Evolutionary conservation across 2,888 invertebrate species (phyloP).

Genomic region (Dermolepida albohirtum): DNA sequence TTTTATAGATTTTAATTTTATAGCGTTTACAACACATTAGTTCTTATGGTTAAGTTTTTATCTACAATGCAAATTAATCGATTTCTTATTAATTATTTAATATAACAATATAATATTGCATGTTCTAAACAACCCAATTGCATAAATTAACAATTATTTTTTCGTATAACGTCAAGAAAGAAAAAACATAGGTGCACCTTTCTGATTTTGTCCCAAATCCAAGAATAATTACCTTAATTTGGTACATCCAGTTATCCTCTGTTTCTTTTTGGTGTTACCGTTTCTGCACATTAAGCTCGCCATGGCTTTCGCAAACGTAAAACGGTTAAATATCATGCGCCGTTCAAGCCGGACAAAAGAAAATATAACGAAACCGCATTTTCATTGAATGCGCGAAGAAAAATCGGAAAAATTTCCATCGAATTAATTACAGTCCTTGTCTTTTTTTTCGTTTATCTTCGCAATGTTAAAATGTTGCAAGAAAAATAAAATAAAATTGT

Average conservation of each 20-base stretch:
- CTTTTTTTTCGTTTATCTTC: too few relatives aligned
- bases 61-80: too few relatives aligned
- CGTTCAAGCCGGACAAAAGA: slow-evolving; percentile 1
- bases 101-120: slow-evolving; percentile 1
- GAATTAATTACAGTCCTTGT: too few relatives aligned
- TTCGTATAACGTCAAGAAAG: not conserved
- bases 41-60: too few relatives aligned
- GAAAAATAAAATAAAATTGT: slow-evolving; percentile 12
- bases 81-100: too few relatives aligned
- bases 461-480: not conserved
- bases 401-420: too few relatives aligned
- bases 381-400: slow-evolving; percentile 2
- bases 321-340: slow-evolving; percentile 28
- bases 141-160: slow-evolving; percentile 11
- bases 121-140: slow-evolving; percentile 2
- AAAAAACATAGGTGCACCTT: slow-evolving; percentile 12
- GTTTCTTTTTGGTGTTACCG: slow-evolving; percentile 51
- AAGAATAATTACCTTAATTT: slow-evolving; percentile 51
- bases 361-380: slow-evolving; percentile 3
- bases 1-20: too few relatives aligned
- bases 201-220: slow-evolving; percentile 24
- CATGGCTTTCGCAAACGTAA: slow-evolving; percentile 43
- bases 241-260: slow-evolving; percentile 48
- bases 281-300: slow-evolving; percentile 52
- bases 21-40: too few relatives aligned